phyloP scores from a whole-genome alignment of 2,888 invertebrate species.

The Thecophora atra region DNA sequence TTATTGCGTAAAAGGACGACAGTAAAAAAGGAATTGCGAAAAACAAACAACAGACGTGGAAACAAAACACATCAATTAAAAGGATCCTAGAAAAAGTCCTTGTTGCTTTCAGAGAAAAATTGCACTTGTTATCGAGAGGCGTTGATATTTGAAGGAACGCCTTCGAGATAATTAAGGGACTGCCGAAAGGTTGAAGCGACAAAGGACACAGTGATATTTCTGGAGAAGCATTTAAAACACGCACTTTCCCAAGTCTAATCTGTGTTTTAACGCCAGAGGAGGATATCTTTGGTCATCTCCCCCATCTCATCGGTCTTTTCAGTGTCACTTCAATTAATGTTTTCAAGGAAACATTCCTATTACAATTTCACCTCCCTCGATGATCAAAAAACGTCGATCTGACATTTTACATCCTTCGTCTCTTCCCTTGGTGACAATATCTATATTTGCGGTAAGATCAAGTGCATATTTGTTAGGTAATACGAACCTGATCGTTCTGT shows the following conservation, averaged over 20 bases:
- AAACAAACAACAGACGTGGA: neutral
- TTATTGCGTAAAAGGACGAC: constrained; percentile 3
- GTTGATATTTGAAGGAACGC: constrained; percentile 6
- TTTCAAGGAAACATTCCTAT: no score
- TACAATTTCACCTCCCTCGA: no score
- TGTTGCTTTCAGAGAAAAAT: neutral
- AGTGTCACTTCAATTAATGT: no score
- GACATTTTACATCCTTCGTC: neutral
- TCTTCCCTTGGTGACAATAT: neutral
- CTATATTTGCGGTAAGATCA: neutral
- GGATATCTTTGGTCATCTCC: neutral
- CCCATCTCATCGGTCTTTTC: no score
- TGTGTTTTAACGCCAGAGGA: constrained; percentile 44
- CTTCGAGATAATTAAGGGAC: constrained; percentile 6
- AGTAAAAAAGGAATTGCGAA: neutral
- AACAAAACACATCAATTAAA: constrained; percentile 13
- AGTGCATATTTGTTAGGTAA: no score
- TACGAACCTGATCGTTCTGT: no score
- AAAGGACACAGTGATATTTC: neutral
- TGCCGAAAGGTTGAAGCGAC: neutral
- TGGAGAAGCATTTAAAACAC: constrained; percentile 28
- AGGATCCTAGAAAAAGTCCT: neutral
- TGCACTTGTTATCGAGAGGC: constrained; percentile 24
- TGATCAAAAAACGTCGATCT: constrained; percentile 35
- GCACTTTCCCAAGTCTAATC: constrained; percentile 47